phyloP scores from a whole-genome alignment of 2,888 invertebrate genomes.

The Tetramorium bicarinatum region DNA sequence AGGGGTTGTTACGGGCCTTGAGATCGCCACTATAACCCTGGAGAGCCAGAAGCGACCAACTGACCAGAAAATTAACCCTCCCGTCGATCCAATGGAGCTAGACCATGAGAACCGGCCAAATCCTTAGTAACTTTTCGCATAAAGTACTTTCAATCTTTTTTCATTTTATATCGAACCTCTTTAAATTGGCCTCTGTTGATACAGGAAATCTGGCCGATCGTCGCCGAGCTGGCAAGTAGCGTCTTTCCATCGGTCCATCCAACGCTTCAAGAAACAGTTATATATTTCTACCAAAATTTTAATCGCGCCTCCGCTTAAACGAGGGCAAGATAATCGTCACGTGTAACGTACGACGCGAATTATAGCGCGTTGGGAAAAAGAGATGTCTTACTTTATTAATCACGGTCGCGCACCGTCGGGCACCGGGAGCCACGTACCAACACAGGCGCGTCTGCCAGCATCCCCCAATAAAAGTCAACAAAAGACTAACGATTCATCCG shows the following conservation, averaged over 20 bases:
- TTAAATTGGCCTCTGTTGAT: constrained; percentile 4
- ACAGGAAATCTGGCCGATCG: neutral
- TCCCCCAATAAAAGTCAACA: constrained; percentile 86
- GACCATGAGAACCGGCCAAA: constrained; percentile 75
- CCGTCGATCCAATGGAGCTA: constrained; percentile 84
- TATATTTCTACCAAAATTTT: constrained; percentile 42
- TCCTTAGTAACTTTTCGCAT: constrained; percentile 72
- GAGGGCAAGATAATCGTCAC: neutral
- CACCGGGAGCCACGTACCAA: constrained; percentile 56
- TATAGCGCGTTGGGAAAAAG: constrained; percentile 13
- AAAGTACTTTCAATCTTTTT: constrained; percentile 66
- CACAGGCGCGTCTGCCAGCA: constrained; percentile 74
- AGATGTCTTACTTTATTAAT: constrained; percentile 79
- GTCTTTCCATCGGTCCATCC: neutral
- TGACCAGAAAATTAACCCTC: constrained; percentile 87
- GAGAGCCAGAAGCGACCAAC: constrained; percentile 86
- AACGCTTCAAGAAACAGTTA: neutral
- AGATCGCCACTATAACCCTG: constrained; percentile 85
- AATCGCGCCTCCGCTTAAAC: constrained; percentile 50
- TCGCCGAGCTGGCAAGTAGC: neutral
- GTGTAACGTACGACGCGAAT: constrained; percentile 4
- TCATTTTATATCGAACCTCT: constrained; percentile 25
- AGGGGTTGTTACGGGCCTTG: constrained; percentile 85
- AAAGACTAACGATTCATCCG: constrained; percentile 87
- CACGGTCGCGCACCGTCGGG: constrained; percentile 58